Percentiles rank a stretch among this genome's conserved stretches.
These are phyloP conservation scores for Halichondria panicea DNA, from an alignment of 37 sponge, comb jelly and placozoan species.

Conservation along the genomic window DNA sequence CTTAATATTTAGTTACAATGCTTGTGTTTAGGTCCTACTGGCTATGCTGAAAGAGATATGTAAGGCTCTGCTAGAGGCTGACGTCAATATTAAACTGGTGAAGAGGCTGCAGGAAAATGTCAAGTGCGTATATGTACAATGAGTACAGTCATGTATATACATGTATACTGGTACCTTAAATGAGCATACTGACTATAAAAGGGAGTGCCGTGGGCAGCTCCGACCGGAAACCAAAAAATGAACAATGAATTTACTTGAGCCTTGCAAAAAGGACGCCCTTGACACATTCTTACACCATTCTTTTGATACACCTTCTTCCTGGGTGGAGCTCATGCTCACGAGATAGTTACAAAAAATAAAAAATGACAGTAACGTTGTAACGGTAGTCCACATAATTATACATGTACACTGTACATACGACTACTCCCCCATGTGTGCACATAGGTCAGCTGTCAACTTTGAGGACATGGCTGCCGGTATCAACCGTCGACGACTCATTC, in stretches of 20 bases:
- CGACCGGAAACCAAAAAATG: background rate
- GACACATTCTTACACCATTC: conserved; percentile 7
- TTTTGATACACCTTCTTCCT: conserved; percentile 2
- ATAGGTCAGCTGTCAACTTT: conserved; percentile 81
- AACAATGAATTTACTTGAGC: background rate
- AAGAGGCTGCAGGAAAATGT: conserved; percentile 86
- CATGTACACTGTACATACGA: conserved; percentile 3
- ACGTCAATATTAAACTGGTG: conserved; percentile 96
- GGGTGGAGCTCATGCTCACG: no score
- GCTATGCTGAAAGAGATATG: conserved; percentile 98
- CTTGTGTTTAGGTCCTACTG: conserved; percentile 73
- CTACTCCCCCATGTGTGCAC: background rate
- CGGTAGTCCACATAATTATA: background rate
- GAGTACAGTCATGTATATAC: background rate
- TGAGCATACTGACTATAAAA: background rate
- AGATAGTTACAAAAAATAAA: no score
- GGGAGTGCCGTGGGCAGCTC: background rate
- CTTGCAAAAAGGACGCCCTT: no score
- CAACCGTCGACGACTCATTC: conserved; percentile 93
- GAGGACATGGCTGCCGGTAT: conserved; percentile 98
- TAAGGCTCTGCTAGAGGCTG: conserved; percentile 93
- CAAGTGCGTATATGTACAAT: conserved; percentile 36
- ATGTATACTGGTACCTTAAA: background rate
- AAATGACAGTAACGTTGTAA: no score
- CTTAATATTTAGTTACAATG: background rate